Evolutionary conservation across 2,113 vertebrate genomes (phyloP).

Genomic region (Dascyllus trimaculatus): DNA sequence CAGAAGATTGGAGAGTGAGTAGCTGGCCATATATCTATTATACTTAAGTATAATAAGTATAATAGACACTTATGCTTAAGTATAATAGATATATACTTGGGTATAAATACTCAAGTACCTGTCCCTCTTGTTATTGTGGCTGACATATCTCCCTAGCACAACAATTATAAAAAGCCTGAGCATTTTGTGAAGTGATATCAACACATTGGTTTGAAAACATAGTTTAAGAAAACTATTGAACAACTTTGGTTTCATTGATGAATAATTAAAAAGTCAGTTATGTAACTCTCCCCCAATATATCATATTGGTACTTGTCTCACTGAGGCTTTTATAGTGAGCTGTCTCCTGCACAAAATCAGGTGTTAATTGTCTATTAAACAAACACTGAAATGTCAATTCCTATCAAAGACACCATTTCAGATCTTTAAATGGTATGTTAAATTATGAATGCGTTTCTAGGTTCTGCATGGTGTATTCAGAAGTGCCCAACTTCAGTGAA

Average conservation of each 20-base stretch:
- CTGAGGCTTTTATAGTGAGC: neutral
- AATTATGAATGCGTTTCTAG: constrained; percentile 72
- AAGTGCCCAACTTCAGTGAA: constrained; percentile 99
- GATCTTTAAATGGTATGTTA: neutral
- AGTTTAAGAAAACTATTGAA: too few relatives aligned
- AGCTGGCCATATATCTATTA: neutral
- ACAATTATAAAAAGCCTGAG: neutral
- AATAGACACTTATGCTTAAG: too few relatives aligned
- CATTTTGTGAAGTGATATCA: too few relatives aligned
- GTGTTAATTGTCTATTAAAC: too few relatives aligned
- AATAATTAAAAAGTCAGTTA: too few relatives aligned
- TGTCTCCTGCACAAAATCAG: too few relatives aligned
- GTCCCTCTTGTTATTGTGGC: neutral
- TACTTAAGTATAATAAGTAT: too few relatives aligned
- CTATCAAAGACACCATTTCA: neutral
- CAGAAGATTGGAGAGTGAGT: constrained; percentile 99
- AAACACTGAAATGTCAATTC: too few relatives aligned
- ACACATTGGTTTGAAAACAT: neutral
- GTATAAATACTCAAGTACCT: too few relatives aligned
- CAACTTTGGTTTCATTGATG: too few relatives aligned
- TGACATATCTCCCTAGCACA: neutral
- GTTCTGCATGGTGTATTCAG: constrained; percentile 99
- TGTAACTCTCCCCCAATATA: too few relatives aligned
- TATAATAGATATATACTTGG: too few relatives aligned
- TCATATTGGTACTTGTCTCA: neutral